Evolutionary conservation across 2,797 vertebrate genomes (phyloP).

Genomic region (Lepilemur ruficaudatus): DNA sequence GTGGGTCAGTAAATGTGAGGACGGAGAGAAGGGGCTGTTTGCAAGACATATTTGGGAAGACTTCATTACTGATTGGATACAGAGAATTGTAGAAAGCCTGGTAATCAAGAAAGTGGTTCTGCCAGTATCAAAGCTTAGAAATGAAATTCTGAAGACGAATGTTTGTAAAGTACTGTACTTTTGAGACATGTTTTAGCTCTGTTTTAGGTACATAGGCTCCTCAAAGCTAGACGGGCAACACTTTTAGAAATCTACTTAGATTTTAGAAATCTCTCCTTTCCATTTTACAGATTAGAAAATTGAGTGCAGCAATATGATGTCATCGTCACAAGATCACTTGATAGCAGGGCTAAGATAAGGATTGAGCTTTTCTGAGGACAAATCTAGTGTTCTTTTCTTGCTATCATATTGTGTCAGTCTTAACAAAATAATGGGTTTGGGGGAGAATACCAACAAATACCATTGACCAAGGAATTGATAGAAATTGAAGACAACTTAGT

Average conservation of each 20-base stretch:
- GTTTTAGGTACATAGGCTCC: not conserved
- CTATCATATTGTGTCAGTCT: not conserved
- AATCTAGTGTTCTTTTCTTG: not conserved
- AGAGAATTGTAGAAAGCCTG: not conserved
- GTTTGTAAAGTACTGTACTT: not conserved
- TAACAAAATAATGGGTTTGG: not conserved
- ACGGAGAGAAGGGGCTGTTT: not conserved
- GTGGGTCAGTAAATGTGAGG: not conserved
- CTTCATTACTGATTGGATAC: not conserved
- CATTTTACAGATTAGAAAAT: not conserved
- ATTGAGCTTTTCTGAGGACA: not conserved
- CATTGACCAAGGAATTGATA: not conserved
- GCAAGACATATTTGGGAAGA: not conserved
- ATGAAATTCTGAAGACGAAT: not conserved
- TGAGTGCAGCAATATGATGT: not conserved
- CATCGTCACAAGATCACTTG: not conserved
- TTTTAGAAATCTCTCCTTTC: not conserved
- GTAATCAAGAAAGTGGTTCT: not conserved
- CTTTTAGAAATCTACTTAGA: not conserved
- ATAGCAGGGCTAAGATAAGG: not conserved
- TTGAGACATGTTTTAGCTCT: not conserved
- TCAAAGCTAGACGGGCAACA: not conserved
- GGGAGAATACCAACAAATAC: not conserved
- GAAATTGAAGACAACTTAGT: not conserved
- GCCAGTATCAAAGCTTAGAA: not conserved